phyloP scores from a whole-genome alignment of 2,888 invertebrate genomes.

The Megalurothrips usitatus region DNA sequence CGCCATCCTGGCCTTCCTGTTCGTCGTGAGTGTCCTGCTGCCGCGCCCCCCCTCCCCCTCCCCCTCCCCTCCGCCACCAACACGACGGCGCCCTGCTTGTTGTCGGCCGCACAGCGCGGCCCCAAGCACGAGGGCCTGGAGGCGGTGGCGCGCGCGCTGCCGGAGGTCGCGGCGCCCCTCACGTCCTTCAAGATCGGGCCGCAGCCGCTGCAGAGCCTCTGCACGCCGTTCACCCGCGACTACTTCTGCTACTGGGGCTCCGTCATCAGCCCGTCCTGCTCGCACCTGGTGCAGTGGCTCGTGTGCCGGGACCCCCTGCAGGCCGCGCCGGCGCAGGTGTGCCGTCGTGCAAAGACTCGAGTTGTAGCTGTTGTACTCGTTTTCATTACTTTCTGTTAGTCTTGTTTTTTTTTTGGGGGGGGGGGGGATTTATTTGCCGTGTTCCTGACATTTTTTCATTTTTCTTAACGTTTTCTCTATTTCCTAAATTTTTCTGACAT shows the following conservation, averaged over 20 bases:
- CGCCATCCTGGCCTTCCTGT: constrained; percentile 43
- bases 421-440: too few species aligned
- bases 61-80: neutral
- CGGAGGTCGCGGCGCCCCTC: neutral
- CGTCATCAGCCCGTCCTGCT: constrained; percentile 13
- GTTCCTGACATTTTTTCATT: too few species aligned
- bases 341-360: too few species aligned
- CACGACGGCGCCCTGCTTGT: neutral
- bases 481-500: too few species aligned
- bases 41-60: neutral
- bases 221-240: neutral
- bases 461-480: too few species aligned
- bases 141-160: neutral
- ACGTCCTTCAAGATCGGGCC: constrained; percentile 8
- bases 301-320: neutral
- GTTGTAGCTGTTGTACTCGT: too few species aligned
- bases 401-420: too few species aligned
- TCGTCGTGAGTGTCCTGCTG: constrained; percentile 38
- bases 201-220: constrained; percentile 10
- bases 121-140: neutral
- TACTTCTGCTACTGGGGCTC: constrained; percentile 19
- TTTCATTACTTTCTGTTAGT: too few species aligned
- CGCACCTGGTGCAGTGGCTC: constrained; percentile 9
- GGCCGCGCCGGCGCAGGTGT: neutral
- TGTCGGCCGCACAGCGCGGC: neutral